Base-by-base conservation (phyloP, 2,888 invertebrate genomes). In the Tethea ocularis region DNA sequence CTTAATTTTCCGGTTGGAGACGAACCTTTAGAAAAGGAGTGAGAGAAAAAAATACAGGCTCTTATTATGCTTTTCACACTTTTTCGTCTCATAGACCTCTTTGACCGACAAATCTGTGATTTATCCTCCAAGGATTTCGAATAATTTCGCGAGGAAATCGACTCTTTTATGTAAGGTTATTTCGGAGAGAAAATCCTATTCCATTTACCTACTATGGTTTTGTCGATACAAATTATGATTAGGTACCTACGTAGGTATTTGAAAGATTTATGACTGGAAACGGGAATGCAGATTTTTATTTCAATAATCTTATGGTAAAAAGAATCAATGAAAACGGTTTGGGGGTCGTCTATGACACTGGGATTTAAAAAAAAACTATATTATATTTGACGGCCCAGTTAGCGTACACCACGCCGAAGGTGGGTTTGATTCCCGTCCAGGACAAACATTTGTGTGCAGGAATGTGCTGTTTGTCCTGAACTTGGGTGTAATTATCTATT, bases 1-100 rank as follows among this genome's bases (percentile, higher is more conserved):
- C 84, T 87, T 89, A 89, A 89, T 89, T 89, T 89, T 89, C 89
- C 89, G 89, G 89, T 84, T 83, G 82, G 79, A 64, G 70, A 67
- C 59, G 65, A 67, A 54, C 73, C 70, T 75, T 77, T 77, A 69
- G 75, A 64, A 46, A 46, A 64, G 61, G 51, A 61, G 64, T 61
- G 63, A 59, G 74, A 74, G 74, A 80, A 76, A 72, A n/a, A 71
- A 67, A 68, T 20, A 63, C 59, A 56, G 57, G 29, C 61, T 56
- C 66, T 59, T 71, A 67, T 74, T 77, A 78, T 75, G 74, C 69
- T 69, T 75, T 77, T 77, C 75, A 76, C 79, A 77, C 78, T 81
- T 76, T 72, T 70, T 75, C 77, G 72, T 69, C 74, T 67, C 77
- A 69, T 73, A 61, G 74, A 80, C 74, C 73, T 74, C 77, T 76